These are phyloP conservation scores for Elephas maximus DNA, from an alignment of 2,113 vertebrate species.

Conservation along the genomic window DNA sequence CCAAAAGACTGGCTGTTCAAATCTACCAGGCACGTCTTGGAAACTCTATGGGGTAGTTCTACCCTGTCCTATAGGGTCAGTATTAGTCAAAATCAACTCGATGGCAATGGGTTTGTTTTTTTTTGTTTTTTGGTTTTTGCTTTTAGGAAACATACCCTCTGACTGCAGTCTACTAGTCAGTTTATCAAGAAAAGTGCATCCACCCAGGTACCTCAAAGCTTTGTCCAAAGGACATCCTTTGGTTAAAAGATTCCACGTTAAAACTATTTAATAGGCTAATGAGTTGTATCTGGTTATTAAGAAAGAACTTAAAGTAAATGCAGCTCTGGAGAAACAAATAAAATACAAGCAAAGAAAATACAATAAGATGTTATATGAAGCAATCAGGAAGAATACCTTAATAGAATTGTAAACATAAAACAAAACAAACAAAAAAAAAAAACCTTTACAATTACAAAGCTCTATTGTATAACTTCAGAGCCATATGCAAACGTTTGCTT, in stretches of 20 bases:
- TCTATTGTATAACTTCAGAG: background rate
- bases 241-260: background rate
- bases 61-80: too few species aligned
- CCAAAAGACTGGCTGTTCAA: too few species aligned
- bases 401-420: background rate
- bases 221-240: background rate
- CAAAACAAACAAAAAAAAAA: background rate
- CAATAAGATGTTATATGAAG: background rate
- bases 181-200: background rate
- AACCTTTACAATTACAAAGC: background rate
- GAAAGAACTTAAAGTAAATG: background rate
- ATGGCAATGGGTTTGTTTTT: too few species aligned
- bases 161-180: background rate
- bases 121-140: too few species aligned
- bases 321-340: background rate
- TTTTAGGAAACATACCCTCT: background rate
- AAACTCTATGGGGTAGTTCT: too few species aligned
- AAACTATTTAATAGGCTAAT: background rate
- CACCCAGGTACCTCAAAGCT: background rate
- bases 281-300: background rate
- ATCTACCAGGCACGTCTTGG: too few species aligned
- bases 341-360: background rate
- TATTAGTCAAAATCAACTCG: too few species aligned
- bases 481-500: background rate
- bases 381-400: background rate